Base-by-base conservation (phyloP, 2,888 invertebrate species). In the Embidobia sp. region DNA sequence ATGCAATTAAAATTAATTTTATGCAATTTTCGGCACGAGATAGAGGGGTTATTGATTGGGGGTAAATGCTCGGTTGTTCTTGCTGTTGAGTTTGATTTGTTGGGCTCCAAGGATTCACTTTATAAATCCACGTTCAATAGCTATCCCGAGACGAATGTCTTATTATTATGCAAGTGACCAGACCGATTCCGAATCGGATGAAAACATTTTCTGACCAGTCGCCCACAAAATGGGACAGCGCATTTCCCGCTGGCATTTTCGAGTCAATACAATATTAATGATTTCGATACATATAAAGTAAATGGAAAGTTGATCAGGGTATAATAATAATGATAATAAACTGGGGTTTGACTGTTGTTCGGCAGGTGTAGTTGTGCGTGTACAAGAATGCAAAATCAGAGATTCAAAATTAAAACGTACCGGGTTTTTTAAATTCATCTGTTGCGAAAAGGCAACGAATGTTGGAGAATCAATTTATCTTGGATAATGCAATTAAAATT, bases 1-100 rank as follows among this genome's bases (percentile, higher is more conserved):
- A 33, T 53, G 44, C 42, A 53, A 51, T 66, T 66, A 66, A 37
- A 64, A 64, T 51, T 40, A 40, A 64, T 64, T 40, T 40, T 31
- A 64, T 64, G 64, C 51, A 40, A 46, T 46, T 46, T 46, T 16
- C n/a, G 18, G 1, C n/a, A n/a, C 1, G n/a, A 10, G 26, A 27
- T 18, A 7, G 15, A 13, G 22, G 22, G 7, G 1, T 35, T 51
- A 51, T 51, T 13, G 51, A 51, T 51, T 40, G 40, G 7, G 10
- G 27, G 27, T 55, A 40, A 53, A 19, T 27, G 29, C 16, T 3
- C 5, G 27, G 4, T 1, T 6, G n/a, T 40, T n/a, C 1, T 40
- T 40, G 16, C 3, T 31, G 7, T 49, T 29, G 29, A 15, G 15
- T 48, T 48, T 48, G 15, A 26, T 48, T 48, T 29, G 29, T 15